Base-by-base conservation (phyloP, 2,797 vertebrate genomes). In the Centropyge bicolor region DNA sequence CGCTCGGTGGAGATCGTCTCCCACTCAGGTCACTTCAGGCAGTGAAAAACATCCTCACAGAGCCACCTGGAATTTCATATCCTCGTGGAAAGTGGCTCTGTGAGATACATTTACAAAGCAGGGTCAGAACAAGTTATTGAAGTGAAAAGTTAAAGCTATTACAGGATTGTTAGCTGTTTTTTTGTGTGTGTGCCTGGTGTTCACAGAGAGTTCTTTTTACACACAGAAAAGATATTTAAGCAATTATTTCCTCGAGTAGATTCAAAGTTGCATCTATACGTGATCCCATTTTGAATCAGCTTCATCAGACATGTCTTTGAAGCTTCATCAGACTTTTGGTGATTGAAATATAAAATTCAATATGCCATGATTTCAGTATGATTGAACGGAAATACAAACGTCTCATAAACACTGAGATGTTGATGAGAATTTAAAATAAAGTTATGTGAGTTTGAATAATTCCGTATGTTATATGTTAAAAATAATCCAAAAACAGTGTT, bases 21-120 rank as follows among this genome's bases (percentile, higher is more conserved):
- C 78, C 61, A 62, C 66, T 83, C 77, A 35, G 68, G 76, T 81
- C 82, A 67, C 80, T 88, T 92, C 89, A 90, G 89, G 90, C 90
- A 87, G 68, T 85, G 83, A 89, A 36, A 91, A 91, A 89, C 73
- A 57, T 36, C 85, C 63, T 84, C 56, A 66, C 80, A 77, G 41
- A 52, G 81, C 61, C 72, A 78, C 84, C 85, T 93, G 93, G 95
- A 96, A 96, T 97, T 96, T 95, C 85, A 83, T 87, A 80, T 88
- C 81, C 78, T 71, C 64, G 54, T 88, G 91, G 70, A 87, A 91
- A 86, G 77, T 81, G 90, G 54, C 79, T 52, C 12, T 19, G 62
- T 38, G 68, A 66, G 84, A 85, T 78, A 20, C 14, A 76, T 80
- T 81, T 82, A 82, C 86, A 78, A 85, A 81, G 84, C 77, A 79